Conservation (phyloP, 2,888 invertebrate species). For the Ecliptopera silaceata region DNA sequence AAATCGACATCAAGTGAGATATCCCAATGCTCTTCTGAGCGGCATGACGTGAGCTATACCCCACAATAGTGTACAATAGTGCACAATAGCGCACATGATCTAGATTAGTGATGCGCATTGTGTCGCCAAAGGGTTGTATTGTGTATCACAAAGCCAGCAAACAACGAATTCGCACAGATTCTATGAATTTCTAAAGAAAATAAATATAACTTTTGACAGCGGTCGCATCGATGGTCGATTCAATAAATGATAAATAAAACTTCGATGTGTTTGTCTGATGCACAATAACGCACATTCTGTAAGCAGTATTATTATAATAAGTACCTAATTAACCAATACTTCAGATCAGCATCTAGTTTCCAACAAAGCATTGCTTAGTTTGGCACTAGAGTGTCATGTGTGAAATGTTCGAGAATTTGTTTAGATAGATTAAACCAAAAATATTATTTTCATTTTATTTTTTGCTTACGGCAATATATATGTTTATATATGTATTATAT, state of each 20-base stretch:
- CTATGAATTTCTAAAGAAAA: conserved; percentile 82
- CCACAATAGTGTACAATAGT: conserved; percentile 55
- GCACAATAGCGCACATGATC: conserved; percentile 79
- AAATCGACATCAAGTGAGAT: conserved; percentile 81
- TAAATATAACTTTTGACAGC: conserved; percentile 83
- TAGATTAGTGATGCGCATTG: conserved; percentile 82
- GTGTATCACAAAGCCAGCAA: conserved; percentile 69
- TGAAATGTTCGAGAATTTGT: too few relatives aligned
- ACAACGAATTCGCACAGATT: conserved; percentile 77
- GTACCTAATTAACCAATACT: too few relatives aligned
- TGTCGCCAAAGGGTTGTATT: conserved; percentile 81
- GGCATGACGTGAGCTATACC: conserved; percentile 35
- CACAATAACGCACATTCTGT: conserved; percentile 14
- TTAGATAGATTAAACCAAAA: too few relatives aligned
- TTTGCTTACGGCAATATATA: too few relatives aligned
- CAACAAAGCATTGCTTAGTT: too few relatives aligned
- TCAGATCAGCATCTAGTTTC: too few relatives aligned
- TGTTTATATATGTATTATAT: too few relatives aligned
- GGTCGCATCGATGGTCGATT: conserved; percentile 65
- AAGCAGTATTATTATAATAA: conserved; percentile 27
- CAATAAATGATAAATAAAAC: conserved; percentile 56
- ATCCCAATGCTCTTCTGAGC: conserved; percentile 60
- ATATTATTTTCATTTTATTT: too few relatives aligned
- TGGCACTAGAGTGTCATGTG: too few relatives aligned
- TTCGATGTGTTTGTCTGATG: too few relatives aligned